Evolutionary conservation across 2,888 invertebrate species (phyloP), one percentile per base, ranked within the genome.

Genomic region (Eilema caniola): DNA sequence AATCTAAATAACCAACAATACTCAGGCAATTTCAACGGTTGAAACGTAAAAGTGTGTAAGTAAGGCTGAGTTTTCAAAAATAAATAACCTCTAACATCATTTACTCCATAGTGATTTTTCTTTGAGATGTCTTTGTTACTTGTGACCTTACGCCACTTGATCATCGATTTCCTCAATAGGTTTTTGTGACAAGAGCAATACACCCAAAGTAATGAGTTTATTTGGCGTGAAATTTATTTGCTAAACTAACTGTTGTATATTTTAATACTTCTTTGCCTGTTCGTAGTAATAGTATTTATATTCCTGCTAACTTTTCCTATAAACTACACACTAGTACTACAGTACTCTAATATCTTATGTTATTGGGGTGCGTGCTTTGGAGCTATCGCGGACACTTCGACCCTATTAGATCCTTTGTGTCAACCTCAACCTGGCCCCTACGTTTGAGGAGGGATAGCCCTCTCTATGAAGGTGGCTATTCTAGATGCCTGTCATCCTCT

Each of bases 131-230:
- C 10, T n/a, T n/a, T 10, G 53, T 53, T 16, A 8, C 53, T 53
- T 53, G 7, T 1, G 53, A 20, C 20, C 53, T n/a, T 53, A n/a
- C 10, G n/a, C 10, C n/a, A 2, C 7, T 28, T 16, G 14, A 25
- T 14, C 3, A 28, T 8, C 74, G 72, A 83, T 83, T 83, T 83
- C 82, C 82, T 81, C 56, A 73, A 74, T 53, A 41, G 59, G 68
- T 82, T 79, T 81, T 74, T 75, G 74, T n/a, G 24, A 8, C 28
- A 67, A 67, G 73, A 67, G 69, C 62, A 37, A 60, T 57, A 28
- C 66, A 70, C 66, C n/a, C 63, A 71, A 70, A 66, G 31, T 53
- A 57, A 12, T 47, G 23, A 7, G 66, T 65, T 76, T 74, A 81
- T 81, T 76, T 28, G 56, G 59, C 77, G 75, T 74, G 79, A 73